Evolutionary conservation across 2,888 invertebrate species (phyloP).

Genomic region (Caenorhabditis virilis): DNA sequence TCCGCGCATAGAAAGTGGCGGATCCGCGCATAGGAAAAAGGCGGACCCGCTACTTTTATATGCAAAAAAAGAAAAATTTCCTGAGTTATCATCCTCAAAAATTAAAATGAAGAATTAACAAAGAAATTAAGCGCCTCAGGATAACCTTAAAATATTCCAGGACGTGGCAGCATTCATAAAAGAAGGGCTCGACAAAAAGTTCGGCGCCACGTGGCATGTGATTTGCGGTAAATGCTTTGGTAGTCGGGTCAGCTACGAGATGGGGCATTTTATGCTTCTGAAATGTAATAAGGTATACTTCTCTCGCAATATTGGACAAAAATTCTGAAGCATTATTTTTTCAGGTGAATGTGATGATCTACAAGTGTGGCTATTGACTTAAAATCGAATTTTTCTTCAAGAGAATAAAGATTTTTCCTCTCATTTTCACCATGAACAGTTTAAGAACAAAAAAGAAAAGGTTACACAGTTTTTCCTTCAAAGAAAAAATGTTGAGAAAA

Average conservation of each 20-base stretch:
- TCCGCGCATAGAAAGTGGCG: too few species aligned
- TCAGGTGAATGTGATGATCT: conserved; percentile 54
- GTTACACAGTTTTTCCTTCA: too few species aligned
- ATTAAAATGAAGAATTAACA: too few species aligned
- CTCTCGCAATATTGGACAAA: background rate
- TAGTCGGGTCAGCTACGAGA: conserved; percentile 49
- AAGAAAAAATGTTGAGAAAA: too few species aligned
- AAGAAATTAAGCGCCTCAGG: too few species aligned
- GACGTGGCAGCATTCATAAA: conserved; percentile 53
- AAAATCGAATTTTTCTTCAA: background rate
- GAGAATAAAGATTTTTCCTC: too few species aligned
- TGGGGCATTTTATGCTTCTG: conserved; percentile 51
- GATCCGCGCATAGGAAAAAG: too few species aligned
- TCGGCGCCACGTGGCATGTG: conserved; percentile 52
- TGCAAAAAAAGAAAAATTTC: background rate
- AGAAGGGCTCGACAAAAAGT: conserved; percentile 49
- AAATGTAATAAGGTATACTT: conserved; percentile 43
- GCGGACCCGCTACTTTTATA: too few species aligned
- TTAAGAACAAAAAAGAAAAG: too few species aligned
- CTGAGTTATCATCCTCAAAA: too few species aligned
- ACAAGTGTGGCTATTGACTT: conserved; percentile 49
- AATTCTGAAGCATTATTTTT: conserved; percentile 7
- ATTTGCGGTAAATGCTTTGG: conserved; percentile 52
- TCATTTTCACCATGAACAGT: too few species aligned
- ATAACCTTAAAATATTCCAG: conserved; percentile 20